These are phyloP conservation scores for Chaetodon trifascialis DNA, from an alignment of 2,113 vertebrate species.

Conservation along the genomic window DNA sequence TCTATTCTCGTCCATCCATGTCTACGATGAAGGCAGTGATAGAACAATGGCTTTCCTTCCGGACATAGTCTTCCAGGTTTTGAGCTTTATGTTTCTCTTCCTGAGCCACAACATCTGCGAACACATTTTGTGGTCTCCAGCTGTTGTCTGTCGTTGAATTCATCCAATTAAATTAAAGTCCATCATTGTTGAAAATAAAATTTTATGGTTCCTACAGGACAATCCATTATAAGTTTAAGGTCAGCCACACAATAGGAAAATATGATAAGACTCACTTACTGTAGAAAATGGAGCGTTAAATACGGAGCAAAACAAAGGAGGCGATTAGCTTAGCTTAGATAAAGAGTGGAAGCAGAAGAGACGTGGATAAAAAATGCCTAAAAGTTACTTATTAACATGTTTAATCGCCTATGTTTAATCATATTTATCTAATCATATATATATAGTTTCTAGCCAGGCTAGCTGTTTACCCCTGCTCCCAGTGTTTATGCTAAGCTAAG, in stretches of 20 bases:
- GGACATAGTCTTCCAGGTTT: conserved; percentile 43
- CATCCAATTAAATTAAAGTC: conserved; percentile 26
- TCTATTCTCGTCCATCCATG: conserved; percentile 60
- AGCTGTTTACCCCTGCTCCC: too few species aligned
- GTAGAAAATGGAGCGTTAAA: too few species aligned
- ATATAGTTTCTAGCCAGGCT: too few species aligned
- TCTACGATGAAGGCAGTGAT: conserved; percentile 34
- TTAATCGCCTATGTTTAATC: too few species aligned
- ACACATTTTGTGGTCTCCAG: conserved; percentile 60
- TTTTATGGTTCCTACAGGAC: conserved; percentile 24
- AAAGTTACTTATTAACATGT: too few species aligned
- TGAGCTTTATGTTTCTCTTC: conserved; percentile 61
- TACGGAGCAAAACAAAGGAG: too few species aligned
- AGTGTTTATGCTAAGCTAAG: too few species aligned
- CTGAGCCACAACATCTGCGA: conserved; percentile 64
- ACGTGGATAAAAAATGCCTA: too few species aligned
- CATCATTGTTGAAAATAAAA: not conserved
- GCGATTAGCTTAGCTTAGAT: not conserved
- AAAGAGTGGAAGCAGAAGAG: not conserved
- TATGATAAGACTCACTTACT: not conserved
- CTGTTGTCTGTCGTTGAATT: conserved; percentile 57
- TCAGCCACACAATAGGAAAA: not conserved
- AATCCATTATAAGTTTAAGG: not conserved
- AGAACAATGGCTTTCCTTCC: conserved; percentile 81
- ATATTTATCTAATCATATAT: too few species aligned